Evolutionary conservation across 2,888 invertebrate genomes (phyloP).

Genomic region (Busseola fusca): DNA sequence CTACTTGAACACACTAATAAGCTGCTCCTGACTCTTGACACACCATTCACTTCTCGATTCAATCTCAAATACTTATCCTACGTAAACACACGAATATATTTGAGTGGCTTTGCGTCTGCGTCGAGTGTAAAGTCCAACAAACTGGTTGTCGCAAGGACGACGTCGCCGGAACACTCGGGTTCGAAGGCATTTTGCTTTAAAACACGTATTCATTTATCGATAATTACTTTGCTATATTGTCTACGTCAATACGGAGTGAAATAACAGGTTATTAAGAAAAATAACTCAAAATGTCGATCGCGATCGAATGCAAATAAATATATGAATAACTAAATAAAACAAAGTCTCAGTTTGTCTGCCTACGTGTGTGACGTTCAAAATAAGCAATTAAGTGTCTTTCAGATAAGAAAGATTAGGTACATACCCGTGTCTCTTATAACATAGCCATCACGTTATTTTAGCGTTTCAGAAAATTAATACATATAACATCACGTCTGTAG

Average conservation of each 20-base stretch:
- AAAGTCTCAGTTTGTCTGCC: not conserved
- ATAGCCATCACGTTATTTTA: not conserved
- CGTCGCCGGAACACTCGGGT: constrained; percentile 2
- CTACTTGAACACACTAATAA: not conserved
- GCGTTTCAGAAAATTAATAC: not conserved
- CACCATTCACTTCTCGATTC: constrained; percentile 1
- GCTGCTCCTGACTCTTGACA: not conserved
- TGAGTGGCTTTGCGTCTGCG: constrained; percentile 8
- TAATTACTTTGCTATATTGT: constrained; percentile 2
- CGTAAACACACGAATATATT: constrained; percentile 17
- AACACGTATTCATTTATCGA: constrained; percentile 9
- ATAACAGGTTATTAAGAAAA: not conserved
- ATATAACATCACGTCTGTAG: not conserved
- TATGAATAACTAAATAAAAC: not conserved
- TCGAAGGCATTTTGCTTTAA: constrained; percentile 22
- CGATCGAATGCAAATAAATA: not conserved
- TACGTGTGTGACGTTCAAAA: not conserved
- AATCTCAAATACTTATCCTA: constrained; percentile 2
- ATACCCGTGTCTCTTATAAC: not conserved
- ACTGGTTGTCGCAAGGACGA: constrained; percentile 52
- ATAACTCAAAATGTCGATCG: not conserved
- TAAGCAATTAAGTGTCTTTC: not conserved
- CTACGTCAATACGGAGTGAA: not conserved
- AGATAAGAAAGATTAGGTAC: not conserved
- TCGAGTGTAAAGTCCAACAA: constrained; percentile 43